Base-by-base conservation (phyloP, 1,140 invertebrate species). In the Caenorhabditis remanei region DNA sequence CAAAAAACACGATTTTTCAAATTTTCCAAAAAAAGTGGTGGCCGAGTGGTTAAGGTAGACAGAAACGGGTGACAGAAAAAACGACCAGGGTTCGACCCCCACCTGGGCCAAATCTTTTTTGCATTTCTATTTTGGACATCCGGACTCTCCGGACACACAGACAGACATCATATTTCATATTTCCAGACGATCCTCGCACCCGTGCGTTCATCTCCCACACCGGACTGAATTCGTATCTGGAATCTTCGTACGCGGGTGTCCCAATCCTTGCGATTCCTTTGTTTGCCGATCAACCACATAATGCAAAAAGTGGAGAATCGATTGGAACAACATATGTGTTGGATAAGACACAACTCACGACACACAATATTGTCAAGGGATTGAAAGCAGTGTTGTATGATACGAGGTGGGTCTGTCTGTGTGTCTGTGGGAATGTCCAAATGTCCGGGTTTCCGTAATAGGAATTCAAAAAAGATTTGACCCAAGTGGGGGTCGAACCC, bases 221-320 rank as follows among this genome's bases (percentile, higher is more conserved):
- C 75, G 91, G 91, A 6, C 65, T 88, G n/a, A 92, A 92, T 55
- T 88, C 90, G 19, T 86, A 89, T 46, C 56, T 84, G 16, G 91
- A 92, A 83, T 85, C 90, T 9, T 43, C 88, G 4, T 88, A 87
- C 75, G 87, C 89, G 46, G 90, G 90, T 7, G 87, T 91, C 16
- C 91, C 91, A 4, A 88, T 91, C 79, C 40, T 92, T 13, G 89
- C 87, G 6, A 88, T 92, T 24, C 91, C 91, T n/a, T 84, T 92
- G 6, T 91, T 91, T 55, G 90, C 85, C n/a, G 91, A 92, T 53
- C 91, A 92, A 75, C 61, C 63, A 7, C 79, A 87, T 55, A 91
- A 88, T 85, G 87, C 88, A 0, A 67, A 85, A 13, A 83, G 21
- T 41, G 55, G 58, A 24, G 4, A 41, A 9, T 84, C 83, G 43